Evolutionary conservation across 1,140 invertebrate genomes (phyloP).

Genomic region (Stenopsyche tienmushanensis): DNA sequence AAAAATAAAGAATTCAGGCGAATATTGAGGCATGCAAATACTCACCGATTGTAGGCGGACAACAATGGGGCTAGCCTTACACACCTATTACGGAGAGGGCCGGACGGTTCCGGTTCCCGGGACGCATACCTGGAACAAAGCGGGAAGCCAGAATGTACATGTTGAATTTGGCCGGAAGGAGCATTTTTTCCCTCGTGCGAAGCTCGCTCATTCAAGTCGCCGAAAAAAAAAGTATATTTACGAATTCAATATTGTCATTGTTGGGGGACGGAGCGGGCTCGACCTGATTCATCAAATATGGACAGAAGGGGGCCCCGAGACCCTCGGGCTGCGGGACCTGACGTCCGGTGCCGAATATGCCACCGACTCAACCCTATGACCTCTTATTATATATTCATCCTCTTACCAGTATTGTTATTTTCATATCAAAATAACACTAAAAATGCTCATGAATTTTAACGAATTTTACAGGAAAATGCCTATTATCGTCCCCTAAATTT

Average conservation of each 20-base stretch:
- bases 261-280: not conserved
- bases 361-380: not conserved
- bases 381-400: not conserved
- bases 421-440: not conserved
- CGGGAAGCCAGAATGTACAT: not conserved
- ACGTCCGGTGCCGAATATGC: not conserved
- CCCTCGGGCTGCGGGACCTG: not conserved
- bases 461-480: too few relatives aligned
- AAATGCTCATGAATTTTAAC: not conserved
- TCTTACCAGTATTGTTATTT: too few relatives aligned
- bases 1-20: too few relatives aligned
- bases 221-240: constrained; percentile 28
- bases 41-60: not conserved
- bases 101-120: too few relatives aligned
- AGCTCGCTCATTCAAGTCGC: not conserved
- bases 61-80: not conserved
- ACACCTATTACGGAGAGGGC: too few relatives aligned
- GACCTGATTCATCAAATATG: constrained; percentile 27
- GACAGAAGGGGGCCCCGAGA: not conserved
- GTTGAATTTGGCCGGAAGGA: not conserved
- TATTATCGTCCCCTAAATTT: too few relatives aligned
- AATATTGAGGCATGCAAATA: not conserved
- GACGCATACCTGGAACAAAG: not conserved
- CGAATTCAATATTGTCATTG: constrained; percentile 34
- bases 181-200: not conserved